Evolutionary conservation across 2,888 invertebrate species (phyloP).

Genomic region (Heliconius erato): DNA sequence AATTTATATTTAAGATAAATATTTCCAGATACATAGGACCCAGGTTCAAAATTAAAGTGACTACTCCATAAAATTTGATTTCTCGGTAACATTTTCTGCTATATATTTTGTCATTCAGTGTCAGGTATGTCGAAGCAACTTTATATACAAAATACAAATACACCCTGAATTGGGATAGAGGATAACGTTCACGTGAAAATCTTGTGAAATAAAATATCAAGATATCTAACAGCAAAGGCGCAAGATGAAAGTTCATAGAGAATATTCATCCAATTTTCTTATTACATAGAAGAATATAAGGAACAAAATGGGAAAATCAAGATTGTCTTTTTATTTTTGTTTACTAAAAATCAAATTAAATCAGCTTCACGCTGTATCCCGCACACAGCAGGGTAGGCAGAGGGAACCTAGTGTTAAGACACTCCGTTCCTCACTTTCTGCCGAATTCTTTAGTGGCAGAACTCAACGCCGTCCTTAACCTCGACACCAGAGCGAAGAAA

Average conservation of each 20-base stretch:
- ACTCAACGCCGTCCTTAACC: too few species aligned
- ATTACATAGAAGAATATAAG: not conserved
- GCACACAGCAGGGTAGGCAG: too few species aligned
- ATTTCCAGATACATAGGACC: too few species aligned
- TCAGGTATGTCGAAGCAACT: not conserved
- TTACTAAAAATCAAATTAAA: not conserved
- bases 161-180: not conserved
- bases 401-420: too few species aligned
- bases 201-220: conserved; percentile 4
- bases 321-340: not conserved
- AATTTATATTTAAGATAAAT: too few species aligned
- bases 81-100: not conserved
- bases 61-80: not conserved
- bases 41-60: not conserved
- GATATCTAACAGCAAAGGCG: conserved; percentile 3
- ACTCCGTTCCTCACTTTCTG: too few species aligned
- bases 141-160: conserved; percentile 1
- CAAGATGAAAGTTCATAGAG: not conserved
- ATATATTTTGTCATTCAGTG: not conserved
- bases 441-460: too few species aligned
- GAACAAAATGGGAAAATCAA: not conserved
- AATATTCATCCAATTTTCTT: not conserved
- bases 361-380: too few species aligned
- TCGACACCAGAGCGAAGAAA: too few species aligned
- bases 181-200: not conserved